Conservation (phyloP, 1,140 invertebrate species). For the Caenorhabditis briggsae region DNA sequence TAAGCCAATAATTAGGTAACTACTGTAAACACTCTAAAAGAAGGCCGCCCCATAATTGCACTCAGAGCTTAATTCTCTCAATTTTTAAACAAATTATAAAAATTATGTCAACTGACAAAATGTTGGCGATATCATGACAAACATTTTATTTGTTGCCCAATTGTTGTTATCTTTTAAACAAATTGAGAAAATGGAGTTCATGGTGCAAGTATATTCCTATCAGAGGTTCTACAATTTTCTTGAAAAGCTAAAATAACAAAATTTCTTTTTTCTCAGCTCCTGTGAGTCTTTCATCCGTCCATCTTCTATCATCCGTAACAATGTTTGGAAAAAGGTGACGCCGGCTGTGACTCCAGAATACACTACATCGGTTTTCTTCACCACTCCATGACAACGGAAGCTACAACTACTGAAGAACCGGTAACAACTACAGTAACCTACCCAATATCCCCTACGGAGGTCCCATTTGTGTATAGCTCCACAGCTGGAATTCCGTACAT, state of each 20-base stretch:
- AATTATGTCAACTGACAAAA: too few relatives aligned
- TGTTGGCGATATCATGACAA: too few relatives aligned
- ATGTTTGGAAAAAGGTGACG: slow-evolving; percentile 36
- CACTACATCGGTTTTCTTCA: slow-evolving; percentile 3
- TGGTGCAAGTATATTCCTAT: too few relatives aligned
- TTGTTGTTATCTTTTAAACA: neutral
- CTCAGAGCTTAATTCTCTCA: too few relatives aligned
- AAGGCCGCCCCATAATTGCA: too few relatives aligned
- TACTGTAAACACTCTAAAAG: too few relatives aligned
- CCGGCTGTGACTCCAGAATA: slow-evolving; percentile 13
- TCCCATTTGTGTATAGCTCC: neutral
- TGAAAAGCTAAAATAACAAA: too few relatives aligned
- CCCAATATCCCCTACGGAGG: neutral
- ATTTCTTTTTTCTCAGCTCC: neutral
- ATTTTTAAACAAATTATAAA: too few relatives aligned
- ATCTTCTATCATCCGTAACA: slow-evolving; percentile 6
- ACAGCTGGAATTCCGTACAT: slow-evolving; percentile 32
- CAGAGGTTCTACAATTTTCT: too few relatives aligned
- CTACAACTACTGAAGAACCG: neutral
- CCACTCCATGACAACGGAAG: neutral
- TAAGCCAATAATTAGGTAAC: neutral
- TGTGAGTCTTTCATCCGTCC: slow-evolving; percentile 9
- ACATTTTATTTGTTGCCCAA: too few relatives aligned
- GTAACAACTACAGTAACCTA: neutral
- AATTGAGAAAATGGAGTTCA: too few relatives aligned